These are phyloP conservation scores for Henricia sp. DNA, from an alignment of 53 echinoderm and acorn worm species.

Conservation along the genomic window DNA sequence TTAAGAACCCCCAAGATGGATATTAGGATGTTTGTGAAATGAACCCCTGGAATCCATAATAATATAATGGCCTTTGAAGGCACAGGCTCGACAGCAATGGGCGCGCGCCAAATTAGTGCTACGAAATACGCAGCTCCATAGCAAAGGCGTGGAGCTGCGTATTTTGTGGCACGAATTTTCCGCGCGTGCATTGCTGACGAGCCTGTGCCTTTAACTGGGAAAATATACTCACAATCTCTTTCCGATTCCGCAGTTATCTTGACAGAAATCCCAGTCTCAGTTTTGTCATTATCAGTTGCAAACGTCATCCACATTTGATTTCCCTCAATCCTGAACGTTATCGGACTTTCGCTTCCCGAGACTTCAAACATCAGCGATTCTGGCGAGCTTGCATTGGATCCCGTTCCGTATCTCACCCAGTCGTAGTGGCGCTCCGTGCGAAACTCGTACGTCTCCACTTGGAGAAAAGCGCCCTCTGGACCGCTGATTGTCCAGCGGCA, in stretches of 20 bases:
- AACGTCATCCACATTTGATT: constrained; percentile 58
- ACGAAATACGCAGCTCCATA: too few relatives aligned
- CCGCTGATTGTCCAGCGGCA: constrained; percentile 66
- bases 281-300: constrained; percentile 55
- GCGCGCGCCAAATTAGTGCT: too few relatives aligned
- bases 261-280: constrained; percentile 31
- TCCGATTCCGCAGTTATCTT: constrained; percentile 19
- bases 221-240: constrained; percentile 40
- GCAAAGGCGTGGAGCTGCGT: too few relatives aligned
- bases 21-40: too few relatives aligned
- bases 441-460: constrained; percentile 45
- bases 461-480: constrained; percentile 36
- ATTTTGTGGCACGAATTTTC: too few relatives aligned
- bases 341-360: constrained; percentile 42
- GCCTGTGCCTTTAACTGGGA: neutral
- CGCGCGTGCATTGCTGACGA: too few relatives aligned
- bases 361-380: neutral
- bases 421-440: constrained; percentile 54
- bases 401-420: constrained; percentile 24
- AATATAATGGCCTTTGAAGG: too few relatives aligned
- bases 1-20: too few relatives aligned
- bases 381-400: neutral
- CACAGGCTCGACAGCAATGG: too few relatives aligned
- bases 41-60: too few relatives aligned
- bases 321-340: constrained; percentile 26